Base-by-base conservation (phyloP, 2,888 invertebrate genomes). In the Agrotis exclamationis region DNA sequence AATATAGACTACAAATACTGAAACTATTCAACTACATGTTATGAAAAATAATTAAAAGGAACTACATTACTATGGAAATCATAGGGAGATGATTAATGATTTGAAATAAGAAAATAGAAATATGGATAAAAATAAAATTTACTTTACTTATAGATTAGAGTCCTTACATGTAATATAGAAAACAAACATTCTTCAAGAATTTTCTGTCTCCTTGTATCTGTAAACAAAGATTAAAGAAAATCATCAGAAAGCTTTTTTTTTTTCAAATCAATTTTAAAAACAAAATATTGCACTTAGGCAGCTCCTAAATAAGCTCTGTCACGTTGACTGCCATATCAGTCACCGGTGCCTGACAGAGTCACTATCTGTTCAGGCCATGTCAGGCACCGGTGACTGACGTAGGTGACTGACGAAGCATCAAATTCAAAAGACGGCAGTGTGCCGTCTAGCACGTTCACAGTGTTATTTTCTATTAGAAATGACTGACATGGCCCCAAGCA, bases 121-220 rank as follows among this genome's bases (percentile, higher is more conserved):
- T 60, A 28, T n/a, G 39, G 57, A 28, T 18, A 39, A 50, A 22
- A 62, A 74, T 51, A 70, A 66, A 4, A 63, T 67, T 76, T 74
- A 63, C 67, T 76, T 74, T 85, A 82, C 76, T 80, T 58, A 67
- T 63, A 75, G 64, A 67, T 18, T 58, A 51, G 5, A 7, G 13
- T 24, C 39, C 70, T 83, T 80, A 82, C 67, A 76, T 57, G 53
- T 59, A 58, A 33, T 2, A 64, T n/a, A 51, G 1, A 56, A 33
- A 53, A 65, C 18, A 28, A 39, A 9, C 1, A 47, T 44, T 62
- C 69, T 76, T 90, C 85, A 98, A 16, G 98, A 98, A 92, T 98
- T 97, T 93, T 98, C 97, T 39, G 97, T 97, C 96, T 98, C 97
- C 91, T 98, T 97, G 92, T 95, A 97, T 92, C 97, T 97, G 96